These are phyloP conservation scores for Zeugodacus cucurbitae DNA, from an alignment of 1,140 invertebrate species.

Conservation along the genomic window DNA sequence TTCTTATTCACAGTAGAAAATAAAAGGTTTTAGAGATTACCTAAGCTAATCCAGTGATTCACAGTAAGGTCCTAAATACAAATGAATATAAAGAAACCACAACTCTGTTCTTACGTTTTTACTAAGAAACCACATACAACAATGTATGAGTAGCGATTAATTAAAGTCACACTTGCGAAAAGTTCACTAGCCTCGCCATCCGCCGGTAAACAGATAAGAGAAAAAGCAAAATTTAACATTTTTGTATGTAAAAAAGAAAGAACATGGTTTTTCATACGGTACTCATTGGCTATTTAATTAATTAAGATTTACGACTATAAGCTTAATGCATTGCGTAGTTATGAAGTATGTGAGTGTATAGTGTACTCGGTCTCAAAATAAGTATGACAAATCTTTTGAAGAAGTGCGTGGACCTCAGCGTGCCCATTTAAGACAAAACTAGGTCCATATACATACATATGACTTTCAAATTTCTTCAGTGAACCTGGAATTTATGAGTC, in stretches of 20 bases:
- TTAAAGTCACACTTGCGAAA: neutral
- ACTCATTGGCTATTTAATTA: neutral
- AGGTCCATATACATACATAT: too few species aligned
- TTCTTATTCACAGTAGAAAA: neutral
- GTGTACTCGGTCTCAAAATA: too few species aligned
- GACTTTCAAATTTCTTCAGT: too few species aligned
- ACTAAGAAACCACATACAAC: neutral
- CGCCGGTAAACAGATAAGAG: neutral
- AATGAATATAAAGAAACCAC: neutral
- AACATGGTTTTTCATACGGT: neutral
- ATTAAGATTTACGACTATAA: constrained; percentile 1
- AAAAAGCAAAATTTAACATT: neutral
- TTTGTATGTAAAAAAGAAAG: neutral
- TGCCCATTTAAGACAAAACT: too few species aligned
- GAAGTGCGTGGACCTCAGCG: too few species aligned
- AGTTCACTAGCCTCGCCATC: neutral
- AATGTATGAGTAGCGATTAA: neutral
- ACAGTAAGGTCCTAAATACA: neutral
- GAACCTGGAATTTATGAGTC: too few species aligned
- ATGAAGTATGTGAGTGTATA: neutral
- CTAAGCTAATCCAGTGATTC: neutral
- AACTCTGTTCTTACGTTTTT: neutral
- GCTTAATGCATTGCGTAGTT: neutral
- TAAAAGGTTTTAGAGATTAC: too few species aligned
- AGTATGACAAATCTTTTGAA: too few species aligned